A percentile compares a stretch with the other conserved stretches of the same genome.
Evolutionary conservation across 2,888 invertebrate species (phyloP).

Genomic region (Platycheirus rosarum): DNA sequence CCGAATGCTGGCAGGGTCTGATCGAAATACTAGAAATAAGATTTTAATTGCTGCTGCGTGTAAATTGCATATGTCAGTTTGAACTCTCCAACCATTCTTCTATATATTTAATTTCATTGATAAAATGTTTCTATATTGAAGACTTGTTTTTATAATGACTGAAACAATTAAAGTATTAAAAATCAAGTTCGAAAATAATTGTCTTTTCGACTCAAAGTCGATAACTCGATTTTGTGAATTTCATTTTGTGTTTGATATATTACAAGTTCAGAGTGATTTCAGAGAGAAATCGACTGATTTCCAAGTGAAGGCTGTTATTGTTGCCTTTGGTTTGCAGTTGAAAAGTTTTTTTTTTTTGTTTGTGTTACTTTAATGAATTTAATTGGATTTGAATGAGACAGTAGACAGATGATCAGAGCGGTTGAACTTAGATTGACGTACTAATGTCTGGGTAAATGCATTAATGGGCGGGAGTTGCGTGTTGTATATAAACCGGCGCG

Average conservation of each 20-base stretch:
- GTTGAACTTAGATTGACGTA: constrained; percentile 28
- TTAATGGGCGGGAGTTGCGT: constrained; percentile 11
- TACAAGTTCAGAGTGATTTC: background rate
- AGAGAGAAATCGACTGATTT: constrained; percentile 11
- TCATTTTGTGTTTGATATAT: constrained; percentile 2
- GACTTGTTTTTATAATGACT: too few relatives aligned
- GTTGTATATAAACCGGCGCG: background rate
- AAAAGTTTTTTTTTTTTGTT: background rate
- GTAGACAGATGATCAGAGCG: constrained; percentile 22
- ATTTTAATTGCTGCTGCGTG: background rate
- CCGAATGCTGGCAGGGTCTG: background rate
- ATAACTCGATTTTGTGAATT: background rate
- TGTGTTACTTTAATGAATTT: constrained; percentile 10
- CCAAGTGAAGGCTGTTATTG: background rate
- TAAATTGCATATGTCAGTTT: constrained; percentile 8
- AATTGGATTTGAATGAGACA: constrained; percentile 48
- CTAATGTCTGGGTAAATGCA: background rate
- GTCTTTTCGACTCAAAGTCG: constrained; percentile 4
- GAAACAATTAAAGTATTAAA: too few relatives aligned
- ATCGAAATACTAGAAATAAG: background rate
- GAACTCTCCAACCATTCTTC: background rate
- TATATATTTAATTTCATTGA: too few relatives aligned
- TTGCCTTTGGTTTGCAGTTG: background rate
- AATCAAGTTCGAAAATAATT: constrained; percentile 24
- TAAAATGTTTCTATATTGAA: too few relatives aligned